Evolutionary conservation across 2,113 vertebrate genomes (phyloP).

Genomic region (Diphyllodes magnificus): DNA sequence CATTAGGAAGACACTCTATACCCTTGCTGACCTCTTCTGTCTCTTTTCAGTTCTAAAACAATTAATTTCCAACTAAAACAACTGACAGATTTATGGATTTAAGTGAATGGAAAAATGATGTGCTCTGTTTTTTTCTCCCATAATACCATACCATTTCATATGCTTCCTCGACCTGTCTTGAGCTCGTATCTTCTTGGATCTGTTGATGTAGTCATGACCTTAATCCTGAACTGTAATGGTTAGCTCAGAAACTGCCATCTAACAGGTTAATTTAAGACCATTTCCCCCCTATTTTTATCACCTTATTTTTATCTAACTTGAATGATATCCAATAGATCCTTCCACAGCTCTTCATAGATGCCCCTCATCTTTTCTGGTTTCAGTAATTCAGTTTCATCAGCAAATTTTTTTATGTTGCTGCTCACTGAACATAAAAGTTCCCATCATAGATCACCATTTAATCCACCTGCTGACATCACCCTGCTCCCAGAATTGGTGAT

Average conservation of each 20-base stretch:
- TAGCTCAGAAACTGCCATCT: neutral
- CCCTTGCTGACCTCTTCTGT: neutral
- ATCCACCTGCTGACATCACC: neutral
- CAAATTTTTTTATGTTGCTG: neutral
- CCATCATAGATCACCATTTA: neutral
- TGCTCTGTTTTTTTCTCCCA: neutral
- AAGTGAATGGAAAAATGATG: neutral
- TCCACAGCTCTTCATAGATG: neutral
- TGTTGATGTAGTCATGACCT: neutral
- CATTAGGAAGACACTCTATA: neutral
- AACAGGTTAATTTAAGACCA: neutral
- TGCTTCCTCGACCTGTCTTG: fast-evolving
- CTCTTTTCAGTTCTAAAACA: neutral
- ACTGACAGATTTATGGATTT: neutral
- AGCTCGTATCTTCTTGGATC: neutral
- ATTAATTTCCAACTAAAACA: neutral
- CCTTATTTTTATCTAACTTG: neutral
- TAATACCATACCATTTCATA: neutral
- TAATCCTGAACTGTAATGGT: neutral
- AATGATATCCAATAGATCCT: neutral
- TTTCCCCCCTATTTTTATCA: neutral
- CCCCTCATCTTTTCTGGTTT: neutral
- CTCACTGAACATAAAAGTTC: neutral
- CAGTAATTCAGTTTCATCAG: neutral
- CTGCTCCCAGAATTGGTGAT: neutral